Conservation (phyloP, 1,140 invertebrate genomes). For the Bradysia coprophila region DNA sequence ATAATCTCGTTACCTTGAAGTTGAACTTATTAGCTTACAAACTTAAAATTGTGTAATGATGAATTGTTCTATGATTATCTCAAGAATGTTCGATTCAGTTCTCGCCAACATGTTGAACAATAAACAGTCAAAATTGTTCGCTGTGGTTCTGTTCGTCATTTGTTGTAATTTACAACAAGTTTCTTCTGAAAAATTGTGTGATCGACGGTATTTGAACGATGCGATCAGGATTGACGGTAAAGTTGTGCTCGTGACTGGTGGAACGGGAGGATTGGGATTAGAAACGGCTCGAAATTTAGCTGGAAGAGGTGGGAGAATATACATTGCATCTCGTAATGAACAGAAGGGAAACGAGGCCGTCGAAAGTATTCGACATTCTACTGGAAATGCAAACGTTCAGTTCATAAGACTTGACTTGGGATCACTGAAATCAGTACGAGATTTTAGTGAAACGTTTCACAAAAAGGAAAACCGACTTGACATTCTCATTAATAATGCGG, state of each 20-base stretch:
- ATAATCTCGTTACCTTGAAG: too few species aligned
- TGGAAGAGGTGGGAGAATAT: conserved; percentile 52
- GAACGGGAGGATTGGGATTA: conserved; percentile 75
- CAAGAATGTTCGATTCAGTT: too few species aligned
- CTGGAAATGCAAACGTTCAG: conserved; percentile 27
- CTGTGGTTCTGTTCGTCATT: too few species aligned
- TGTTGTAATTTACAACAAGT: too few species aligned
- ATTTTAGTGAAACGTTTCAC: conserved; percentile 38
- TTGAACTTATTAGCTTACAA: too few species aligned
- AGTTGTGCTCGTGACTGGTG: conserved; percentile 35
- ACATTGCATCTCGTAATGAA: conserved; percentile 76
- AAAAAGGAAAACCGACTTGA: conserved; percentile 44
- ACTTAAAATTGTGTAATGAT: too few species aligned
- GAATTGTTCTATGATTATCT: too few species aligned
- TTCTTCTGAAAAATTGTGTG: too few species aligned
- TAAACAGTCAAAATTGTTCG: too few species aligned
- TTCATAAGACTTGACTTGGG: conserved; percentile 58
- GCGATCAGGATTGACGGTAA: conserved; percentile 17
- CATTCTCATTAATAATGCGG: conserved; percentile 83
- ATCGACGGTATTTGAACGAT: too few species aligned
- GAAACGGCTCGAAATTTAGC: conserved; percentile 76
- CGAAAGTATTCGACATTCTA: conserved; percentile 22
- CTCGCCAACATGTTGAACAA: too few species aligned
- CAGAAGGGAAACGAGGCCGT: conserved; percentile 59
- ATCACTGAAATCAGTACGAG: conserved; percentile 52